Evolutionary conservation across 1,140 invertebrate species (phyloP).

Genomic region (Zaprionus tsacasi): DNA sequence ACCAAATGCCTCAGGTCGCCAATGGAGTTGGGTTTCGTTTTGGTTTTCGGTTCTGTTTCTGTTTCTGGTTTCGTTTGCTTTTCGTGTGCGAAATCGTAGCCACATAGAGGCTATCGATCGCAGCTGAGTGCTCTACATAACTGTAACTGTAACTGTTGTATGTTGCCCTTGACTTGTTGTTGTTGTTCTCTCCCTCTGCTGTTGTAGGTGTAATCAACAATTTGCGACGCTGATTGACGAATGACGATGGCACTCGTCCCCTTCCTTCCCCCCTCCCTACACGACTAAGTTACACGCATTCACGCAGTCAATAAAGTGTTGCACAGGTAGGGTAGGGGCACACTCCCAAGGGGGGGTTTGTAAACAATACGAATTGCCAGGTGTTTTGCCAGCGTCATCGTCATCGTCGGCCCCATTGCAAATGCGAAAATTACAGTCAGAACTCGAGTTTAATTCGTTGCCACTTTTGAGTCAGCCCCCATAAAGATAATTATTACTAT

Average conservation of each 20-base stretch:
- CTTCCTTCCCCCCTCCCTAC: neutral
- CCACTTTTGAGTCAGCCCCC: slow-evolving; percentile 9
- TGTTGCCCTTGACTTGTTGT: slow-evolving; percentile 75
- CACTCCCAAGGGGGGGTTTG: neutral
- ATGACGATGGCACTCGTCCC: slow-evolving; percentile 41
- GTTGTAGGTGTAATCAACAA: slow-evolving; percentile 76
- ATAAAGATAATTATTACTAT: slow-evolving; percentile 25
- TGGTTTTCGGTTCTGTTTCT: slow-evolving; percentile 17
- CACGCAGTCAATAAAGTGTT: slow-evolving; percentile 14
- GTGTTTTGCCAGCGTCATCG: slow-evolving; percentile 9
- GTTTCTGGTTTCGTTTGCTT: slow-evolving; percentile 67
- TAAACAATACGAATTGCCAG: slow-evolving; percentile 30
- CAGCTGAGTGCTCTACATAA: slow-evolving; percentile 61
- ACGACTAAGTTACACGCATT: slow-evolving; percentile 33
- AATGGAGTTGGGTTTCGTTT: slow-evolving; percentile 17
- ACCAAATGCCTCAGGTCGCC: slow-evolving; percentile 46
- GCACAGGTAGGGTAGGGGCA: neutral
- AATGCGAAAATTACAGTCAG: slow-evolving; percentile 36
- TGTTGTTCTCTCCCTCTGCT: slow-evolving; percentile 6
- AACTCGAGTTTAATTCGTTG: slow-evolving; percentile 20
- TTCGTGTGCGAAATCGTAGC: slow-evolving; percentile 80
- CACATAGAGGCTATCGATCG: slow-evolving; percentile 71
- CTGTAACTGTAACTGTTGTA: slow-evolving; percentile 58
- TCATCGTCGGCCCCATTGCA: slow-evolving; percentile 3
- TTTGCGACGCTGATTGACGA: slow-evolving; percentile 81